Evolutionary conservation across 2,888 invertebrate genomes (phyloP), one percentile per base, ranked within the genome.

Genomic region (Omphaloscelis lunosa): DNA sequence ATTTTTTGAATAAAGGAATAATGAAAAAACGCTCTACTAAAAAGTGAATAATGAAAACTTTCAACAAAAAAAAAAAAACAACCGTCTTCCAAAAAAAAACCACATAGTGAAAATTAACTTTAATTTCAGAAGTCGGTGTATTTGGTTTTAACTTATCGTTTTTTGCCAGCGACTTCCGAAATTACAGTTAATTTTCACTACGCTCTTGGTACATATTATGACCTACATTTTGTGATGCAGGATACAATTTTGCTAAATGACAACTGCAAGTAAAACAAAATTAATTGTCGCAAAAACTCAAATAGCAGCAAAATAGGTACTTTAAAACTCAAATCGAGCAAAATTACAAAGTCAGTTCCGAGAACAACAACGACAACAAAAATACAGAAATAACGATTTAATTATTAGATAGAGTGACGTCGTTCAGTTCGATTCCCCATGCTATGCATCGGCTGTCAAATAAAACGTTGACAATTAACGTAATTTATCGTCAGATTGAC

Each of bases 401-500:
- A 85, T 88, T 85, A 83, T 75, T 59, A 69, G 72, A 63, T 74
- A 51, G 75, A 77, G 77, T 77, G 88, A 88, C 86, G 78, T 61
- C 41, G 84, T 83, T 84, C 79, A 75, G 65, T 87, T 86, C 71
- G 79, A 83, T 83, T 90, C 90, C 88, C 89, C 67, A 70, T 78
- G 85, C 90, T 82, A 53, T 77, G 77, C 90, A 88, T 92, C 91
- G 90, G 88, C 91, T 93, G 92, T 91, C 93, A 91, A 94, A 93
- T 94, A 93, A 93, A 92, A 91, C 90, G 90, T 88, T 92, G 92
- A 91, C 93, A 92, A 92, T 92, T 90, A 92, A 89, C 88, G 89
- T 92, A 93, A 93, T 94, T 93, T 92, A 93, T 92, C 87, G 93
- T 77, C 84, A 88, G 92, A 93, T 90, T 89, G 93, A 91, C 91